Evolutionary conservation across 1,140 invertebrate genomes (phyloP), one percentile per base, ranked within the genome.

Genomic region (Stegodyphus dumicola): DNA sequence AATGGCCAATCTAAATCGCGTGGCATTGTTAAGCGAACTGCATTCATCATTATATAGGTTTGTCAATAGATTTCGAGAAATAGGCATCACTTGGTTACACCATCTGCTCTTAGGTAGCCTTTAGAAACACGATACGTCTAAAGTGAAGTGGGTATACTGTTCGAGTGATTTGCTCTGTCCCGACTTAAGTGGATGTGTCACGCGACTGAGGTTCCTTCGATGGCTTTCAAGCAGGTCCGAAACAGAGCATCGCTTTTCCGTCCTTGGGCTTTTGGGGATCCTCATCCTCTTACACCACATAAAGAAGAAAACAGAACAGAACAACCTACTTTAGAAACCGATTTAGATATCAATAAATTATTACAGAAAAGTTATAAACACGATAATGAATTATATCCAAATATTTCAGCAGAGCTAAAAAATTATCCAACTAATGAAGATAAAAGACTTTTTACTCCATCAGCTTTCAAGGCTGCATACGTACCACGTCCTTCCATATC

Each of bases 151-250:
- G 65, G 15, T 60, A 15, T 60, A 1, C 9, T 60, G 56, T 60
- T 9, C 15, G 56, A 10, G 56, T 60, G 33, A 33, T 33, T 33
- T 33, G 33, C 33, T 33, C 33, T 33, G 33, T 18, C 69, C 73
- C 33, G 54, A 17, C 60, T 49, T 64, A 54, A 77, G 73, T 69
- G 80, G 70, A 64, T 67, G 54, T 66, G 80, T 75, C 81, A 60
- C 74, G 81, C 66, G 76, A 78, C 52, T 60, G 33, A 33, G 33
- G 33, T 33, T 51, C 64, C 10, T 17, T 33, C 67, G 48, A 88
- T 87, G 85, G 87, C 85, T 77, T 87, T 87, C 70, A 87, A 81
- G 77, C 86, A 88, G 76, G 79, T 88, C 5, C 78, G 87, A 9
- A 81, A 85, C 10, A 83, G 88, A 53, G 78, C 87, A n/a, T 83